Base-by-base conservation (phyloP, 2,888 invertebrate species). In the Acrobasis repandana region DNA sequence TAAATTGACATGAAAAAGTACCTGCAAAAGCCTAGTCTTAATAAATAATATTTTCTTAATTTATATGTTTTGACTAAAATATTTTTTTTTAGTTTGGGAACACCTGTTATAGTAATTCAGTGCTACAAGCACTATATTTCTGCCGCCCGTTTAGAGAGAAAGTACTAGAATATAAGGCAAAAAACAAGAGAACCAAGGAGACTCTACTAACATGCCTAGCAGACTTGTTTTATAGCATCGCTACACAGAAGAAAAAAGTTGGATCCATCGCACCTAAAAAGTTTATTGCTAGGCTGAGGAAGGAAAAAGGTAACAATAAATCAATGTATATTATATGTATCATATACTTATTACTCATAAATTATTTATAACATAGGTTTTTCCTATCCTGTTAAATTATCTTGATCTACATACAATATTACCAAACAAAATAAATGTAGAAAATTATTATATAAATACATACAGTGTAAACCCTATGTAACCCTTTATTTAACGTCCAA, bases 181-280 rank as follows among this genome's bases (percentile, higher is more conserved):
- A 97, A 84, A 98, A 98, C 81, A 98, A 98, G 84, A 93, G 98
- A 81, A 97, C 97, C 57, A 99, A 99, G 90, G 99, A 99, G 89
- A 99, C 99, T 3, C 92, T 99, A 68, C 93, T 99, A 73, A 98
- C 99, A 80, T 99, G 99, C 90, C 94, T 99, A 71, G 99, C 99
- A 65, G 99, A 99, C 93, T 93, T 99, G 66, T 99, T 99, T 93
- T 98, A 99, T 93, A 98, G 97, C 87, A 99, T 99, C 83, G 99
- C 99, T 48, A 99, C 99, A n/a, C 99, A 99, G 85, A 99, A 99
- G 94, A 99, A 99, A 87, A 98, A 99, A 94, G 97, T 99, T 62
- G 99, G 99, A 63, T 99, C 99, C 28, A 98, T 99, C 83, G 99
- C 99, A 59, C 99, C 99, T 71, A 99, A 99, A 92, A 98, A 99